These are phyloP conservation scores for Pluvianellus socialis DNA, from an alignment of 2,113 vertebrate genomes.

Conservation along the genomic window DNA sequence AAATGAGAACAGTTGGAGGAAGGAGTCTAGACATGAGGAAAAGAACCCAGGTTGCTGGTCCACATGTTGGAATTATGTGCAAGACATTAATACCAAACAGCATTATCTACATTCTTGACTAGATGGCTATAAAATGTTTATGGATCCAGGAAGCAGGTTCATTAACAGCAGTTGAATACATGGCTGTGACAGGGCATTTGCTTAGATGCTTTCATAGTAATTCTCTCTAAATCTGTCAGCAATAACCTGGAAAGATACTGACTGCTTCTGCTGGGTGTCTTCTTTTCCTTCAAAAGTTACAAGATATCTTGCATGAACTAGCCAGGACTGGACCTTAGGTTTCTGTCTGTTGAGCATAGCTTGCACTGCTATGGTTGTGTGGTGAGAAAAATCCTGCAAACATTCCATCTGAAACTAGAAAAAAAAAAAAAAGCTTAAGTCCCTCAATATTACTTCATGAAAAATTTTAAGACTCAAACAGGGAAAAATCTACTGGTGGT, in stretches of 20 bases:
- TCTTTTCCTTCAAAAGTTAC: not conserved
- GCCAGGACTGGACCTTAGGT: not conserved
- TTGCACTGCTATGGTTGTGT: not conserved
- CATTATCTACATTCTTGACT: not conserved
- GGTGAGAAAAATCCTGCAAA: not conserved
- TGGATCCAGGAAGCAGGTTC: not conserved
- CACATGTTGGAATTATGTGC: not conserved
- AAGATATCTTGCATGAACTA: not conserved
- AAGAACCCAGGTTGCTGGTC: not conserved
- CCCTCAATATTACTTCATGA: not conserved
- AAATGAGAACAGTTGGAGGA: not conserved
- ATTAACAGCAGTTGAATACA: not conserved
- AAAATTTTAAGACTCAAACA: not conserved
- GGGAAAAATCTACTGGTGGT: not conserved
- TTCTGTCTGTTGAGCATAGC: not conserved
- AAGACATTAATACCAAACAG: not conserved
- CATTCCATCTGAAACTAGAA: not conserved
- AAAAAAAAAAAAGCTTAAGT: not conserved
- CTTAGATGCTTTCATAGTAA: not conserved
- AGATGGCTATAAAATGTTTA: not conserved
- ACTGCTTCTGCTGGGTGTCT: not conserved
- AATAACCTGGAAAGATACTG: not conserved
- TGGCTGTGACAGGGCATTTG: not conserved
- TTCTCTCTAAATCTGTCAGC: not conserved
- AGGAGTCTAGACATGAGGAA: not conserved